A percentile compares a stretch with the other conserved stretches of the same genome.
phyloP scores from a whole-genome alignment of 2,113 vertebrate genomes.

The Heteronetta atricapilla region DNA sequence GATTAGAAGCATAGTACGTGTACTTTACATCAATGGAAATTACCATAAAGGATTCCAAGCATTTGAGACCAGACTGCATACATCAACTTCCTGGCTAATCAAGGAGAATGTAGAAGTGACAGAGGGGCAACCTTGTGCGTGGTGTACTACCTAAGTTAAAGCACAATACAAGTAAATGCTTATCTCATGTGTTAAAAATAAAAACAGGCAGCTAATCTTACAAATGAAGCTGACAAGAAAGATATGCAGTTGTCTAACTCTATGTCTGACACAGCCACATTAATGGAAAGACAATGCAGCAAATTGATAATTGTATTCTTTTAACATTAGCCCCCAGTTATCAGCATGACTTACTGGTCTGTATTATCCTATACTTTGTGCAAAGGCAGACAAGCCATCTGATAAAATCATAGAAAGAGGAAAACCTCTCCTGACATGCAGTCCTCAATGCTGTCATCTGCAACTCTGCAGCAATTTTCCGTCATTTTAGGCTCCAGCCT shows the following conservation, averaged over 20 bases:
- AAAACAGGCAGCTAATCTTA: background rate
- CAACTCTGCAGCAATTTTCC: background rate
- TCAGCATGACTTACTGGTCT: background rate
- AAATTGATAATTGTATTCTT: background rate
- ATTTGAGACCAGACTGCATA: background rate
- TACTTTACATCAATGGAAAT: background rate
- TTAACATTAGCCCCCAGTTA: background rate
- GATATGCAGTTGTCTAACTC: background rate
- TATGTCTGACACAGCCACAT: background rate
- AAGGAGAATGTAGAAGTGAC: background rate
- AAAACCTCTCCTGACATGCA: background rate
- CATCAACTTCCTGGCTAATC: background rate
- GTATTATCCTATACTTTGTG: background rate
- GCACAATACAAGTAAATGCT: background rate
- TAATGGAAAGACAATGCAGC: background rate
- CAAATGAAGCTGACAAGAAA: background rate
- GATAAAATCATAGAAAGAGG: background rate
- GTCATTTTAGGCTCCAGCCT: background rate
- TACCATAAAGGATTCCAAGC: background rate
- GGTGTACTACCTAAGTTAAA: background rate
- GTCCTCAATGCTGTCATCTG: background rate
- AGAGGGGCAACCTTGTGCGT: background rate
- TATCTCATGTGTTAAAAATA: background rate
- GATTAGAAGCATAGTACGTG: background rate
- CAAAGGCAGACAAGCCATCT: background rate